These are phyloP conservation scores for Danio albolineatus DNA, from an alignment of 2,797 vertebrate species.

Conservation along the genomic window DNA sequence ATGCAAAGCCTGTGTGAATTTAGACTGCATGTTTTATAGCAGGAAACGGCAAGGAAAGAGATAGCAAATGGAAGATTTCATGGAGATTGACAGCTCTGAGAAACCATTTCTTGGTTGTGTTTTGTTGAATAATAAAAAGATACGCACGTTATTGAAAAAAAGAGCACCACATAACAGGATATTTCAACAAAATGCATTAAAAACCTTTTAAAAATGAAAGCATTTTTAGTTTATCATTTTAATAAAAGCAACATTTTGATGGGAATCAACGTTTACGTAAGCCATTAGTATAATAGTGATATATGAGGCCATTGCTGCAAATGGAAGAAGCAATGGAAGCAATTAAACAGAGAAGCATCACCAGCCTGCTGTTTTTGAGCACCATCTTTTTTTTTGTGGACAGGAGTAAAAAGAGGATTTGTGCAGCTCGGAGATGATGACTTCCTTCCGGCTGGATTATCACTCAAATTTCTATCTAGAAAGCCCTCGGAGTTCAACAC, in stretches of 20 bases:
- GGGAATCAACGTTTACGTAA: not conserved
- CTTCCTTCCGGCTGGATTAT: constrained; percentile 19
- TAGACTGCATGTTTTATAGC: not conserved
- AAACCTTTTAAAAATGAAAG: not conserved
- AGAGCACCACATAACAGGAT: not conserved
- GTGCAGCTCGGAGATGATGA: constrained; percentile 5
- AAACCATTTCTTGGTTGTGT: not conserved
- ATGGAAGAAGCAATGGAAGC: not conserved
- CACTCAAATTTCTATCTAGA: constrained; percentile 27
- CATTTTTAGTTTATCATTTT: too few species aligned
- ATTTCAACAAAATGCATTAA: not conserved
- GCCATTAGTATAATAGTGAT: too few species aligned
- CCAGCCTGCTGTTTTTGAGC: not conserved
- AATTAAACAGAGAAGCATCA: not conserved
- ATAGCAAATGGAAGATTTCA: not conserved
- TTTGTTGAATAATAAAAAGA: not conserved
- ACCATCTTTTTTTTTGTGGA: not conserved
- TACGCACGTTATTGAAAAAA: not conserved
- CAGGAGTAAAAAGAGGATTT: not conserved
- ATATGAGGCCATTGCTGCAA: not conserved
- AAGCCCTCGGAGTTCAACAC: constrained; percentile 12
- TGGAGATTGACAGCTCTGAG: not conserved
- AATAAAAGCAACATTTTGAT: not conserved
- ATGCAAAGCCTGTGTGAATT: not conserved
- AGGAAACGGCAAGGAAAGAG: not conserved